phyloP scores from a whole-genome alignment of 2,888 invertebrate species.

The Neuroscelio doddi region DNA sequence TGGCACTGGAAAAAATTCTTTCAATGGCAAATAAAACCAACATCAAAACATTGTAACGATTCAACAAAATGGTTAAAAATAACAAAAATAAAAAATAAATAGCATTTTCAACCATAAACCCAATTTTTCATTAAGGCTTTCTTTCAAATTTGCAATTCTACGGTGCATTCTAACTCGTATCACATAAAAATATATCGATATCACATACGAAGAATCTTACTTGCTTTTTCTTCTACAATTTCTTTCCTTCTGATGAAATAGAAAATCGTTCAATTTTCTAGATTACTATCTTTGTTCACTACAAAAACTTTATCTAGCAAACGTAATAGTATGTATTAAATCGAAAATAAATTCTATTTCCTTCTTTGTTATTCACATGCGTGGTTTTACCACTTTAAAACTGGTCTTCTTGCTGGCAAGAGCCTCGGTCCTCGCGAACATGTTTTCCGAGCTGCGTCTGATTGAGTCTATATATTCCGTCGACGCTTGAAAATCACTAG shows the following conservation, averaged over 20 bases:
- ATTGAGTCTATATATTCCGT: conserved; percentile 68
- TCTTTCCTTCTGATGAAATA: background rate
- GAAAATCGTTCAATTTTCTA: too few species aligned
- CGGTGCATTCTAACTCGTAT: conserved; percentile 17
- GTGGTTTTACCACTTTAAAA: conserved; percentile 70
- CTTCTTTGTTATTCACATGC: conserved; percentile 55
- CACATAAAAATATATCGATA: conserved; percentile 47
- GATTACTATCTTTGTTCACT: background rate
- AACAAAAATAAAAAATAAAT: conserved; percentile 10
- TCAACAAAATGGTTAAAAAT: too few species aligned
- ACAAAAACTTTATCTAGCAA: background rate
- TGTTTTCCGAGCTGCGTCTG: conserved; percentile 67
- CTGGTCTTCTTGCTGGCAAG: conserved; percentile 68
- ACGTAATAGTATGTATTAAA: too few species aligned
- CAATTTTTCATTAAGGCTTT: background rate
- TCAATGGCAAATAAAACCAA: too few species aligned
- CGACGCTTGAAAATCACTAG: conserved; percentile 62
- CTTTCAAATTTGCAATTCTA: conserved; percentile 4
- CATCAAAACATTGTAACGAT: too few species aligned
- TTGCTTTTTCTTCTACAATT: conserved; percentile 9
- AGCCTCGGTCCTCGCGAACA: conserved; percentile 69
- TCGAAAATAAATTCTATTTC: too few species aligned
- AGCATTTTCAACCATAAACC: conserved; percentile 27
- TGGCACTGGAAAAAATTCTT: too few species aligned
- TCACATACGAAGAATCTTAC: conserved; percentile 34